Conservation (phyloP, 1,140 invertebrate species). For the Acyrthosiphon pisum region DNA sequence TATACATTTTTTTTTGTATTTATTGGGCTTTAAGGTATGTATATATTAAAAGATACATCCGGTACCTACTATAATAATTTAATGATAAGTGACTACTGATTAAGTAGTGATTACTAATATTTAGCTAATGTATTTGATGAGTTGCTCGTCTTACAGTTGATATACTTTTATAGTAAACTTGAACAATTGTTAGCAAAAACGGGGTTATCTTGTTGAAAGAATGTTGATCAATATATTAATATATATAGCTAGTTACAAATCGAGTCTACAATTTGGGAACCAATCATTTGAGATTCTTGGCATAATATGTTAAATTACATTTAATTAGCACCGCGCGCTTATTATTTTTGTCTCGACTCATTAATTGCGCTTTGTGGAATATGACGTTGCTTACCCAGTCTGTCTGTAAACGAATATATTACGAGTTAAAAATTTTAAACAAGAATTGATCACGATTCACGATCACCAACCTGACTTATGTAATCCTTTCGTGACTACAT, state of each 20-base stretch:
- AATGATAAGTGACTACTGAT: background rate
- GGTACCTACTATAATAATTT: background rate
- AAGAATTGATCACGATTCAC: slow-evolving; percentile 1
- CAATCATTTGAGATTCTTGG: slow-evolving; percentile 17
- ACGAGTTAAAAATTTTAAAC: background rate
- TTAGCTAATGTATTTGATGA: background rate
- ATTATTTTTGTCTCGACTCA: slow-evolving; percentile 21
- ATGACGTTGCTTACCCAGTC: background rate
- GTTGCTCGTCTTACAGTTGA: background rate
- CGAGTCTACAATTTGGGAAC: background rate
- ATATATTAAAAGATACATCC: no score
- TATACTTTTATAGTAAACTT: background rate
- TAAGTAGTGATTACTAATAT: background rate
- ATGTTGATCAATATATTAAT: background rate
- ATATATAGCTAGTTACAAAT: background rate
- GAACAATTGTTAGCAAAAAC: background rate
- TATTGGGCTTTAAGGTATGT: background rate
- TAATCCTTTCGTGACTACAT: background rate
- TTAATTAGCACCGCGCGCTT: background rate
- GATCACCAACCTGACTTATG: background rate
- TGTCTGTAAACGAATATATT: background rate
- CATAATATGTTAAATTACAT: background rate
- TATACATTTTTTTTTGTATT: background rate
- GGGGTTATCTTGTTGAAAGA: background rate
- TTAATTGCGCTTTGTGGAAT: background rate